phyloP scores from a whole-genome alignment of 2,113 vertebrate genomes.

The Onychorhynchus coronatus region DNA sequence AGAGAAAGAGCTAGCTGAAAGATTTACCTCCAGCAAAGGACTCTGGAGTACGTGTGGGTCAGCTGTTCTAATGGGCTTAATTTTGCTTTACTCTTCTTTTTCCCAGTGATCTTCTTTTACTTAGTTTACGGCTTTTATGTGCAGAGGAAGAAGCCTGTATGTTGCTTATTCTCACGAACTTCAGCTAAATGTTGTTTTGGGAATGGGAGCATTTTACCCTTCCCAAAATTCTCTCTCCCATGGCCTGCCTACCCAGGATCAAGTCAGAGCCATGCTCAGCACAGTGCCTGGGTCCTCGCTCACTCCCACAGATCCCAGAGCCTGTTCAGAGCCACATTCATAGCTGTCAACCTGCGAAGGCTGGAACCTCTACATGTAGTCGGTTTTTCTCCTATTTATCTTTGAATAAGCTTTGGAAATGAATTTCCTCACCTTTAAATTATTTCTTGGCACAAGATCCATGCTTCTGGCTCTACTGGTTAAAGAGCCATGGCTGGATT shows the following conservation, averaged over 20 bases:
- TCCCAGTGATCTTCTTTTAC: neutral
- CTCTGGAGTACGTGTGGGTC: neutral
- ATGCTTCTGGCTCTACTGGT: slow-evolving; percentile 17
- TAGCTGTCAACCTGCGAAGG: neutral
- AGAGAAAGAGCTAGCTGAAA: neutral
- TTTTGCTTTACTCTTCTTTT: neutral
- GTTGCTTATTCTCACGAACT: neutral
- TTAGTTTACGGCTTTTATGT: neutral
- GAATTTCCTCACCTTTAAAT: slow-evolving; percentile 9
- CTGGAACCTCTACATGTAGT: neutral
- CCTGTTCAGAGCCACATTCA: neutral
- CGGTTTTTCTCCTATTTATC: neutral
- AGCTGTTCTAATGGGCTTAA: neutral
- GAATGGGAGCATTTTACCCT: neutral
- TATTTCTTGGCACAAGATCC: slow-evolving; percentile 42
- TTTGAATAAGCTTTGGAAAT: slow-evolving; percentile 30
- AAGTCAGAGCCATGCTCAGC: neutral
- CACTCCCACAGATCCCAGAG: neutral
- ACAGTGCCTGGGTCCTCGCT: neutral
- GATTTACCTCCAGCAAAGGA: neutral
- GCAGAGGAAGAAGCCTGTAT: neutral
- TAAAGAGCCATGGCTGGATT: slow-evolving; percentile 54
- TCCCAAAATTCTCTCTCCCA: neutral
- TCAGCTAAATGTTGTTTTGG: neutral
- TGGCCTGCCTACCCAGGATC: neutral